phyloP scores from a whole-genome alignment of 2,888 invertebrate genomes.

The Cryptocephalus primarius region DNA sequence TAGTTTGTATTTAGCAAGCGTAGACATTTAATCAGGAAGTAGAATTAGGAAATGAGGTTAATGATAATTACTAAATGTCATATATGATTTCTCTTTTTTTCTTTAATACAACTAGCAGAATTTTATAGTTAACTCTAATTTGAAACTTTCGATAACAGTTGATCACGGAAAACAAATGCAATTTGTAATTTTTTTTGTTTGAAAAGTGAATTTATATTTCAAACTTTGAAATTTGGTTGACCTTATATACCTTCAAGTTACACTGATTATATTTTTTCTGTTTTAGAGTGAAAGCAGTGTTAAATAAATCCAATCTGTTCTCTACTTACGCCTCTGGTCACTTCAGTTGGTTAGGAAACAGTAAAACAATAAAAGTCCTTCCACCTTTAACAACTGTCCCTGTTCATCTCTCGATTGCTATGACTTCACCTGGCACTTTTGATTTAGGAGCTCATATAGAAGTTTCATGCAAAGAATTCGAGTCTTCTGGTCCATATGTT shows the following conservation, averaged over 20 bases:
- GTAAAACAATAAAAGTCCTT: constrained; percentile 25
- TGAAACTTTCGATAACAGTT: too few species aligned
- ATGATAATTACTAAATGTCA: too few species aligned
- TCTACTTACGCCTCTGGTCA: constrained; percentile 28
- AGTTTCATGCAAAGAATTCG: constrained; percentile 32
- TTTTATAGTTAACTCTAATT: too few species aligned
- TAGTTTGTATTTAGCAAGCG: not conserved
- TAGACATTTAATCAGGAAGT: too few species aligned
- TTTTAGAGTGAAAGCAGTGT: constrained; percentile 5
- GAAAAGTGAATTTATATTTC: too few species aligned
- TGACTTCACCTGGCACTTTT: constrained; percentile 56
- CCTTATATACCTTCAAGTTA: too few species aligned
- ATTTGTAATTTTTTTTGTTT: too few species aligned
- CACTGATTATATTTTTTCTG: not conserved
- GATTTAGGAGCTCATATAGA: constrained; percentile 53
- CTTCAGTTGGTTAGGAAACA: constrained; percentile 32
- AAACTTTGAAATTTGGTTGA: too few species aligned
- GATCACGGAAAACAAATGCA: too few species aligned
- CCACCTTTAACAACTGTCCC: constrained; percentile 28
- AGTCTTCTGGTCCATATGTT: constrained; percentile 21
- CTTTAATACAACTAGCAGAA: too few species aligned
- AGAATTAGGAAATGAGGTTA: too few species aligned
- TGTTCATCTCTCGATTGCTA: constrained; percentile 40
- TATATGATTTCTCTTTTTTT: too few species aligned
- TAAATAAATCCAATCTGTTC: not conserved